Evolutionary conservation across 2,797 vertebrate genomes (phyloP), one percentile per base, ranked within the genome.

Genomic region (Girardinus metallicus): DNA sequence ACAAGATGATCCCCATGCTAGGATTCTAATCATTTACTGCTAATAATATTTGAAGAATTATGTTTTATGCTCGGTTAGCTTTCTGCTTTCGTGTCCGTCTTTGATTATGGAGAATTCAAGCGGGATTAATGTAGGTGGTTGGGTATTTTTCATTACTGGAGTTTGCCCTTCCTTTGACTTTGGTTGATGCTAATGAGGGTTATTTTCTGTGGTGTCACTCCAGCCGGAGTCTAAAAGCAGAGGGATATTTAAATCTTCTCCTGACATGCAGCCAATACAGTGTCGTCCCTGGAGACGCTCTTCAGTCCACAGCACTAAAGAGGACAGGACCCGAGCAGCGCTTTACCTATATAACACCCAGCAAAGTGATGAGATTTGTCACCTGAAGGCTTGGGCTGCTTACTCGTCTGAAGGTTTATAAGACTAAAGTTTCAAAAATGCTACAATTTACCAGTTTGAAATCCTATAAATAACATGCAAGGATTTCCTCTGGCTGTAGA

Each of bases 161-260:
- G 87, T 91, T 89, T 83, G 90, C 86, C 93, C 92, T 95, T 89
- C 71, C 79, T 36, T 80, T 92, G 89, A 94, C 92, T 92, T 94
- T 94, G 90, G 76, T 78, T 51, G 86, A 90, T 93, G 82, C 77
- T 93, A 91, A 93, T 92, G 76, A 89, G 83, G 85, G 87, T 86
- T 90, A 87, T 93, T 94, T 92, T 92, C 88, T 80, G 86, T 89
- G 84, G 83, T 82, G 85, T 86, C 90, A 86, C 82, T 94, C 90
- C 91, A 93, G 91, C 90, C 92, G 93, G 90, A 92, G 88, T 90
- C 93, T 92, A 90, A 94, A 93, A 89, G 89, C 88, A 85, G 90
- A 93, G 85, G 87, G 87, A 88, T 93, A 91, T 93, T 93, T 92
- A 93, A 94, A 94, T 88, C 91, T 89, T 84, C 82, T 85, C 86